These are phyloP conservation scores for Dendrophyllia cribrosa DNA, from an alignment of 64 coral and sea anemone genomes.

Conservation along the genomic window DNA sequence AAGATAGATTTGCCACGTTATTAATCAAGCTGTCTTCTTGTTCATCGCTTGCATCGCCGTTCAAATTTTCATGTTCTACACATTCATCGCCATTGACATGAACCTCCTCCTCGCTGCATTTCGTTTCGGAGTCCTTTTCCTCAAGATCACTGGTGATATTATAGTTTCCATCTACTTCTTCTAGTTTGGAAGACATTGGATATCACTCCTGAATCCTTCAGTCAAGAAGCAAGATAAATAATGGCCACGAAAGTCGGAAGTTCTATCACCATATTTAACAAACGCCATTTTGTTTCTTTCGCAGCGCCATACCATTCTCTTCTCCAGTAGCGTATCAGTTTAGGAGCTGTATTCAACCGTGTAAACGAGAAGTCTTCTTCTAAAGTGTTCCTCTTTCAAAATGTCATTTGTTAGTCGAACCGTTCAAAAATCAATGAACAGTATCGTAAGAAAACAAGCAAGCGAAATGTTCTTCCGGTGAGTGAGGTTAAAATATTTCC, in stretches of 20 bases:
- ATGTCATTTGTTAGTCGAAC: not conserved
- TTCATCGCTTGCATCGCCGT: not conserved
- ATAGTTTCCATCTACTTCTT: constrained; percentile 25
- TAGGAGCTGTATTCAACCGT: not conserved
- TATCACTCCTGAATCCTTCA: not conserved
- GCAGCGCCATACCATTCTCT: constrained; percentile 33
- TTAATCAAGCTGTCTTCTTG: not conserved
- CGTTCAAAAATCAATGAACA: constrained; percentile 40
- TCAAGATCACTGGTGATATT: constrained; percentile 40
- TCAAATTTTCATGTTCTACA: not conserved
- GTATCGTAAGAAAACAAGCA: not conserved
- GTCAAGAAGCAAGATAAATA: constrained; percentile 3
- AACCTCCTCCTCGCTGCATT: constrained; percentile 1
- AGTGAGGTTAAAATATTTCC: not conserved
- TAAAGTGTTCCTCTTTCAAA: not conserved
- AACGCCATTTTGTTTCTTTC: constrained; percentile 15
- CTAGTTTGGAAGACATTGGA: constrained; percentile 46
- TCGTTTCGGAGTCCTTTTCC: constrained; percentile 20
- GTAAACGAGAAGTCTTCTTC: not conserved
- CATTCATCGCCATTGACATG: constrained; percentile 11
- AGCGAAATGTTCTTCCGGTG: not conserved
- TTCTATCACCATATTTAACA: not conserved
- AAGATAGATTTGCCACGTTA: not conserved
- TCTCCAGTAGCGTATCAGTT: not conserved
- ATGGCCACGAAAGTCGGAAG: not conserved